Evolutionary conservation across 2,797 vertebrate genomes (phyloP).

Genomic region (Cheirogaleus major): DNA sequence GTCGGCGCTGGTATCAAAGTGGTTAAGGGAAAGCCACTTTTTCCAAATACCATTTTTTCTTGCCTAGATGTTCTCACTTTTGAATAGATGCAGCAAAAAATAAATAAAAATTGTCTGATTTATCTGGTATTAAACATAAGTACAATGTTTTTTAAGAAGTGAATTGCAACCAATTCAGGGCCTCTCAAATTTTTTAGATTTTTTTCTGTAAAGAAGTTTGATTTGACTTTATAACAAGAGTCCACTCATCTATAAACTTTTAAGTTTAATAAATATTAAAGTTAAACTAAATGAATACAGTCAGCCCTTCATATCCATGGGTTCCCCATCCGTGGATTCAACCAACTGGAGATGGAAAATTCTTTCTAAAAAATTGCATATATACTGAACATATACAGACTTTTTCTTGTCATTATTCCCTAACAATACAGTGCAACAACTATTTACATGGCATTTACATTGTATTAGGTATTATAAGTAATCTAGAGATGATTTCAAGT

Average conservation of each 20-base stretch:
- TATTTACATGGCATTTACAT: neutral
- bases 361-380: neutral
- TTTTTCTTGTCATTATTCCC: neutral
- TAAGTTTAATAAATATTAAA: neutral
- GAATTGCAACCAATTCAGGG: neutral
- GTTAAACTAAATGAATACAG: neutral
- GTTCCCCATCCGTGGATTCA: neutral
- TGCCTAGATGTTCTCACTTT: neutral
- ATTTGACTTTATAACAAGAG: neutral
- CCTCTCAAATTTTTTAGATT: neutral
- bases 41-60: neutral
- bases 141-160: neutral
- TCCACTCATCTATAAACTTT: neutral
- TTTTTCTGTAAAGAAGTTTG: neutral
- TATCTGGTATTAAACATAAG: neutral
- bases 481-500: neutral
- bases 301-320: neutral
- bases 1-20: too few species aligned
- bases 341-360: neutral
- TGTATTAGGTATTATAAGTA: neutral
- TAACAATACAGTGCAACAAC: neutral
- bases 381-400: neutral
- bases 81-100: constrained; percentile 21
- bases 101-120: neutral
- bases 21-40: neutral